Percentiles rank a stretch among this genome's conserved stretches.
Evolutionary conservation across 92 coral and sea anemone genomes (phyloP).

Genomic region (Siderastrea radians): DNA sequence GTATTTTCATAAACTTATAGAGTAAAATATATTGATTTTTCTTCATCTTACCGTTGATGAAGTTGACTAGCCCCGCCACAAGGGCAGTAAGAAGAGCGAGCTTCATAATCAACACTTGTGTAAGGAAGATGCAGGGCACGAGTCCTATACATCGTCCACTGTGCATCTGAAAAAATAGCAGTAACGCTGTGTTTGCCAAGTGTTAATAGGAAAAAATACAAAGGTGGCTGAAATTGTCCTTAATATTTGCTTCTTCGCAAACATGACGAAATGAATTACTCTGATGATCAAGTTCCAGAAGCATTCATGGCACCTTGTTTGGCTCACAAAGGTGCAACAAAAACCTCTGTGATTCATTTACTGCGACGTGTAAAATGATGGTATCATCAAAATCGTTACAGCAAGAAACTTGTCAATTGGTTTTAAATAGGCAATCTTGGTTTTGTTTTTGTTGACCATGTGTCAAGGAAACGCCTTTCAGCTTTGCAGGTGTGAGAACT

Average conservation of each 20-base stretch:
- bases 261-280: not conserved
- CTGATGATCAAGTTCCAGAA: not conserved
- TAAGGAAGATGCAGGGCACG: not conserved
- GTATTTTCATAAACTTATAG: too few relatives aligned
- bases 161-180: not conserved
- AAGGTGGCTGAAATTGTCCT: not conserved
- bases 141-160: not conserved
- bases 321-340: not conserved
- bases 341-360: not conserved
- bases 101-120: not conserved
- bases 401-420: not conserved
- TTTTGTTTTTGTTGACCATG: not conserved
- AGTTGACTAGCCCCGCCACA: not conserved
- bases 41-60: slow-evolving; percentile 16
- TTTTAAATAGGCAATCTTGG: not conserved
- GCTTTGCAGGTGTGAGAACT: slow-evolving; percentile 22
- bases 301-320: not conserved
- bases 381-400: too few relatives aligned
- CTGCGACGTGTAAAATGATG: not conserved
- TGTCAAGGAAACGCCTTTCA: not conserved
- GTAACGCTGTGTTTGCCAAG: not conserved
- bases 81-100: not conserved
- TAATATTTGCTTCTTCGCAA: not conserved
- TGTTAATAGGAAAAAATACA: not conserved
- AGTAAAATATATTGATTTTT: not conserved